These are phyloP conservation scores for Leptothorax acervorum DNA, from an alignment of 2,888 invertebrate genomes.

Conservation along the genomic window DNA sequence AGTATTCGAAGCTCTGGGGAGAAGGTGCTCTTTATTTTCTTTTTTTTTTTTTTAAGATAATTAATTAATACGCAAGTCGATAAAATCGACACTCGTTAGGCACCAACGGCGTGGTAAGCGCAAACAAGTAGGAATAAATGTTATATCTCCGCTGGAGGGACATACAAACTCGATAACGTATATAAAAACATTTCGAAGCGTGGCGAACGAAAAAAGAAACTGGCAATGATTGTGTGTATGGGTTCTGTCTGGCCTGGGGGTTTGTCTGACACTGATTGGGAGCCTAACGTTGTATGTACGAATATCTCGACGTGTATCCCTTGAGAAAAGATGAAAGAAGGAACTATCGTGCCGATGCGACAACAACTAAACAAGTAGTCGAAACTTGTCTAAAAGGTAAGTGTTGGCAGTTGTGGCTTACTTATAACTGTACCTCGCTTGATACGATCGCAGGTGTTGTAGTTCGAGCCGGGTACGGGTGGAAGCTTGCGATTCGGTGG, in stretches of 20 bases:
- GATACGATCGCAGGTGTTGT: slow-evolving; percentile 97
- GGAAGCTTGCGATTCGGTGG: slow-evolving; percentile 97
- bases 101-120: slow-evolving; percentile 76
- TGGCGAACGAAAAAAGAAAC: slow-evolving; percentile 74
- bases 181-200: slow-evolving; percentile 68
- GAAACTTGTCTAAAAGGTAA: slow-evolving; percentile 78
- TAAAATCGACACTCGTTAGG: slow-evolving; percentile 69
- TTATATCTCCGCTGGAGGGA: slow-evolving; percentile 46
- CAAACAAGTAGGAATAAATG: slow-evolving; percentile 70
- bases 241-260: slow-evolving; percentile 30
- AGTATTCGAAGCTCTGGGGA: neutral
- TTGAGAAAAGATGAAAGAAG: slow-evolving; percentile 65
- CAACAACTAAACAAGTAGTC: slow-evolving; percentile 79
- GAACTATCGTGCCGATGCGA: slow-evolving; percentile 83
- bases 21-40: neutral
- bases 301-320: slow-evolving; percentile 46
- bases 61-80: slow-evolving; percentile 16
- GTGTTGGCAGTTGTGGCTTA: slow-evolving; percentile 88
- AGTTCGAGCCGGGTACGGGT: slow-evolving; percentile 96
- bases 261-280: slow-evolving; percentile 46
- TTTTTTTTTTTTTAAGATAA: neutral
- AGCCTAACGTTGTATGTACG: slow-evolving; percentile 61
- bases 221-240: slow-evolving; percentile 60
- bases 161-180: slow-evolving; percentile 62
- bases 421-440: slow-evolving; percentile 97